A percentile compares a stretch with the other conserved stretches of the same genome.
Evolutionary conservation across 2,797 vertebrate species (phyloP).

Genomic region (Antrozous pallidus): DNA sequence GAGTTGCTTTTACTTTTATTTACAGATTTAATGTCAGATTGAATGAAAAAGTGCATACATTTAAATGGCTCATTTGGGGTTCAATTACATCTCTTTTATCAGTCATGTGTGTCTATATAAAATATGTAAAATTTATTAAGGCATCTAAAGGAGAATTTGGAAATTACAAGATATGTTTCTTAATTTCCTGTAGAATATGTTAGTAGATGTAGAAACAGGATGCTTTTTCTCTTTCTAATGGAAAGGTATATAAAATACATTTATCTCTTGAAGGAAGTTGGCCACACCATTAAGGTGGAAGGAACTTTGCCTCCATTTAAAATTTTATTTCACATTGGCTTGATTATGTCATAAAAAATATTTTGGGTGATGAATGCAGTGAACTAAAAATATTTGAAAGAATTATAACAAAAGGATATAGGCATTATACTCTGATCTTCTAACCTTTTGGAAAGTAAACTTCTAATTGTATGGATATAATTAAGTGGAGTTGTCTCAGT

Average conservation of each 20-base stretch:
- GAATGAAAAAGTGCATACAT: constrained; percentile 64
- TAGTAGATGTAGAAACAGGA: neutral
- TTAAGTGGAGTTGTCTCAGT: neutral
- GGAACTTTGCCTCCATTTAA: neutral
- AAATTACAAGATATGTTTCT: constrained; percentile 3
- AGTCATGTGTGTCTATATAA: neutral
- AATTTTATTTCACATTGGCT: neutral
- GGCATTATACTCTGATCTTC: neutral
- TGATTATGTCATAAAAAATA: neutral
- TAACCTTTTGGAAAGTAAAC: neutral
- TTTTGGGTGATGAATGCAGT: neutral
- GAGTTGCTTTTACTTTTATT: constrained; percentile 57
- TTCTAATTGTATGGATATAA: neutral
- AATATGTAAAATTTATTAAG: constrained; percentile 19
- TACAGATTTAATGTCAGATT: constrained; percentile 53
- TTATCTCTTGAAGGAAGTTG: neutral
- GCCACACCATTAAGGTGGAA: neutral
- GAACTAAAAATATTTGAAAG: neutral
- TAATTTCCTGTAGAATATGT: neutral
- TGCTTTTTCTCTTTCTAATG: neutral
- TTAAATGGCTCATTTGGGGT: constrained; percentile 62
- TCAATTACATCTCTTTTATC: neutral
- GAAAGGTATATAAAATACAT: neutral
- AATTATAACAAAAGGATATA: neutral
- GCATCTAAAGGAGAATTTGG: constrained; percentile 27